phyloP scores from a whole-genome alignment of 1,140 invertebrate species.

The Monomorium pharaonis region DNA sequence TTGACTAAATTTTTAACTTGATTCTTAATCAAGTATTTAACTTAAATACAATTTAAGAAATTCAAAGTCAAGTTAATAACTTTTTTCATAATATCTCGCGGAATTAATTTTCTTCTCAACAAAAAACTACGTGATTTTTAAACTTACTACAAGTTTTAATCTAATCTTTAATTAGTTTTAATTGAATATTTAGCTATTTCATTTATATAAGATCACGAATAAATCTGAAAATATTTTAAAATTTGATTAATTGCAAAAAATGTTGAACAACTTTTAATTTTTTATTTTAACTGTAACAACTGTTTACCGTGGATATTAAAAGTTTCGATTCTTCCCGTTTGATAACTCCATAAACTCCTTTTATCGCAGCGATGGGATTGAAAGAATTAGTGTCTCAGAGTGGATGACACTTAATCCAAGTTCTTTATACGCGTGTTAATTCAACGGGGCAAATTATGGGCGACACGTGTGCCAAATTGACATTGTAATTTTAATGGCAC shows the following conservation, averaged over 20 bases:
- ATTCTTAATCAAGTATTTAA: no score
- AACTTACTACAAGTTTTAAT: no score
- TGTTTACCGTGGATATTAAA: not conserved
- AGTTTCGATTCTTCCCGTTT: not conserved
- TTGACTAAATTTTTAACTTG: no score
- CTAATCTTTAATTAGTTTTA: no score
- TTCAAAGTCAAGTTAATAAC: no score
- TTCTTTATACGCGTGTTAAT: slow-evolving; percentile 59
- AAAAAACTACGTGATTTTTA: not conserved
- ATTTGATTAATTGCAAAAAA: not conserved
- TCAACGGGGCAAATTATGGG: slow-evolving; percentile 65
- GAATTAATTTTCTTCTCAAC: not conserved
- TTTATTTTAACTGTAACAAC: not conserved
- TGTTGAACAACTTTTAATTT: slow-evolving; percentile 2
- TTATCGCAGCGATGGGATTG: not conserved
- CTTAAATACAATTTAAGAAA: no score
- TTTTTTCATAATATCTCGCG: not conserved
- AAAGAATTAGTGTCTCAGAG: slow-evolving; percentile 13
- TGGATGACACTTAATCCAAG: slow-evolving; percentile 26
- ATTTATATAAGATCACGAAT: no score
- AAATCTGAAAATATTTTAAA: no score
- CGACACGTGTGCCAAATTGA: slow-evolving; percentile 72
- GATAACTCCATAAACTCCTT: not conserved
- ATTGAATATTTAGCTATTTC: no score
- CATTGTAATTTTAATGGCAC: slow-evolving; percentile 72